phyloP scores from a whole-genome alignment of 2,888 invertebrate species.

The Dione juno region DNA sequence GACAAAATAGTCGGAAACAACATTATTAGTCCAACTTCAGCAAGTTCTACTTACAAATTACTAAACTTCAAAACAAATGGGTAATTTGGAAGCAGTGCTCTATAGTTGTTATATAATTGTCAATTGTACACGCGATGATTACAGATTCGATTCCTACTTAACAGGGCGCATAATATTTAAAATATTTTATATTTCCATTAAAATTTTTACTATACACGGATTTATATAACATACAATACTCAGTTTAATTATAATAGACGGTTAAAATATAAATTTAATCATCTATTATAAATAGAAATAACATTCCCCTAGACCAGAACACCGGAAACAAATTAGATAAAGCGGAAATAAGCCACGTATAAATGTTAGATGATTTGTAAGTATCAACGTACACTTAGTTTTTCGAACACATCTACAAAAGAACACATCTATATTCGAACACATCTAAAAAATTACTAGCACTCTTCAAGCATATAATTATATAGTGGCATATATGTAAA shows the following conservation, averaged over 20 bases:
- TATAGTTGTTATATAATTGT: neutral
- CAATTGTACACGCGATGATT: neutral
- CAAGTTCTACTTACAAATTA: constrained; percentile 28
- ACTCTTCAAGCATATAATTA: too few species aligned
- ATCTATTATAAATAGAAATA: neutral
- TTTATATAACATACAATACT: too few species aligned
- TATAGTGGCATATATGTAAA: too few species aligned
- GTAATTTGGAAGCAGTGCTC: constrained; percentile 5
- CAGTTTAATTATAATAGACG: too few species aligned
- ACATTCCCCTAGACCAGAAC: neutral
- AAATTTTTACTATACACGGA: too few species aligned
- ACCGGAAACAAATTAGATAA: neutral
- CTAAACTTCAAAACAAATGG: constrained; percentile 24
- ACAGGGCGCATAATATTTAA: too few species aligned
- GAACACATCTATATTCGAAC: too few species aligned
- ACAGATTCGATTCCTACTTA: neutral
- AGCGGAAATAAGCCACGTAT: neutral
- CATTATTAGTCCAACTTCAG: constrained; percentile 35
- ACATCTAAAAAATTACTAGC: too few species aligned
- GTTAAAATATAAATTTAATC: too few species aligned
- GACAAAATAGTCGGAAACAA: constrained; percentile 32
- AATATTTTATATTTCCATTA: too few species aligned
- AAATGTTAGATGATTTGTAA: too few species aligned
- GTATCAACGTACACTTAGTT: neutral
- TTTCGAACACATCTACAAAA: neutral